Evolutionary conservation across 2,113 vertebrate genomes (phyloP).

Genomic region (Elephas maximus): DNA sequence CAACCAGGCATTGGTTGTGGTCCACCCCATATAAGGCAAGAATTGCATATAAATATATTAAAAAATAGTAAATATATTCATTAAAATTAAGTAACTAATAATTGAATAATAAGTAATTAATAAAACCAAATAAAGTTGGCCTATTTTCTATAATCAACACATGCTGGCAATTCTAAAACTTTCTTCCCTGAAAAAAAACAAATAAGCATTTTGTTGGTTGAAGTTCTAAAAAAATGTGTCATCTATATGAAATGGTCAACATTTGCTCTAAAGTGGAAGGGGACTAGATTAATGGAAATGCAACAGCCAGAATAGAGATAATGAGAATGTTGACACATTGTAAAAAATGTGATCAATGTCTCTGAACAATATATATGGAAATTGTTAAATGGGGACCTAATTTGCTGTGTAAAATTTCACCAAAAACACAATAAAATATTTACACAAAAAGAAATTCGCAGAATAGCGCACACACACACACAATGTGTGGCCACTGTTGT

Average conservation of each 20-base stretch:
- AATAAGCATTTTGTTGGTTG: neutral
- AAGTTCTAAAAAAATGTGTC: neutral
- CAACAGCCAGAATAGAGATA: no score
- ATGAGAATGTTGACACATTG: no score
- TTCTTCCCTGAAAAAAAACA: neutral
- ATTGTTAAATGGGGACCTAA: no score
- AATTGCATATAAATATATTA: neutral
- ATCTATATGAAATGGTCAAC: no score
- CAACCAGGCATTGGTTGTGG: neutral
- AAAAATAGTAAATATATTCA: neutral
- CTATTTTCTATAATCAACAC: neutral
- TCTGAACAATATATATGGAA: no score
- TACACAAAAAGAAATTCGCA: no score
- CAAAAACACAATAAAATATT: no score
- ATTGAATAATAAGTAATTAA: neutral
- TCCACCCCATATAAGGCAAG: neutral
- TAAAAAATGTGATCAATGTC: no score
- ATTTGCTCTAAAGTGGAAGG: no score
- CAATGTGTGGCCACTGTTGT: neutral
- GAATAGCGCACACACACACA: no score
- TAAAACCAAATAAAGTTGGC: neutral
- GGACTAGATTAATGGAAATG: no score
- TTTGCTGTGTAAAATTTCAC: no score
- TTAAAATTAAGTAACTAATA: neutral
- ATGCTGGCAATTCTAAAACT: neutral